Evolutionary conservation across 2,888 invertebrate genomes (phyloP), one percentile per base, ranked within the genome.

Genomic region (Cantharis lateralis): DNA sequence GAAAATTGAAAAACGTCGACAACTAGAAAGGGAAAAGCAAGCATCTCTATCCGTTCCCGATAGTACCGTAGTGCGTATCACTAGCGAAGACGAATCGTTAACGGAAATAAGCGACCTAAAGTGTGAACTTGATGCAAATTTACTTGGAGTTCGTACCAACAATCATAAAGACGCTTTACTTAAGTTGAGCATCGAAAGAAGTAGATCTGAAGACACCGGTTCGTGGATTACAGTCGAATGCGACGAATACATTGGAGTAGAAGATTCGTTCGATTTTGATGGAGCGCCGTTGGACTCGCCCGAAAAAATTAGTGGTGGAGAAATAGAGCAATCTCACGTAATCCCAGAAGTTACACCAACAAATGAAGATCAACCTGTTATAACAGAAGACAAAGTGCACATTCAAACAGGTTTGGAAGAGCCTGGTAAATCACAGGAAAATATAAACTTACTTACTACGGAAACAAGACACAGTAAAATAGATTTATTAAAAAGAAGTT

Each of bases 141-240:
- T 91, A 69, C 89, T 91, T 62, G 90, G 88, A 64, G 91, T 91
- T 66, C 48, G 48, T 9, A 82, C 79, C 72, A 90, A 90, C 79
- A 89, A 89, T 11, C 85, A 86, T 73, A 91, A 82, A 89, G 91
- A 88, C 9, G 91, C 81, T 88, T 89, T 82, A 88, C 90, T 84
- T 74, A 88, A 86, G 84, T 82, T 87, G 79, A 88, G 86, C 76
- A 85, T 86, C 20, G 89, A 85, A 87, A 90, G 92, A 3, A 92
- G 91, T 77, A 89, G 89, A 82, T 93, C 93, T 81, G 93, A 93
- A 85, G 93, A 93, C 83, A 93, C 93, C 0, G 91, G 91, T 1
- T 93, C 93, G 1, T 93, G 92, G 91, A 89, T 92, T 81, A 92
- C 93, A 0, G 91, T 91, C 2, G 93, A 93, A 82, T 92, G 92